Base-by-base conservation (phyloP, 2,888 invertebrate species). In the Ectobius pallidus region DNA sequence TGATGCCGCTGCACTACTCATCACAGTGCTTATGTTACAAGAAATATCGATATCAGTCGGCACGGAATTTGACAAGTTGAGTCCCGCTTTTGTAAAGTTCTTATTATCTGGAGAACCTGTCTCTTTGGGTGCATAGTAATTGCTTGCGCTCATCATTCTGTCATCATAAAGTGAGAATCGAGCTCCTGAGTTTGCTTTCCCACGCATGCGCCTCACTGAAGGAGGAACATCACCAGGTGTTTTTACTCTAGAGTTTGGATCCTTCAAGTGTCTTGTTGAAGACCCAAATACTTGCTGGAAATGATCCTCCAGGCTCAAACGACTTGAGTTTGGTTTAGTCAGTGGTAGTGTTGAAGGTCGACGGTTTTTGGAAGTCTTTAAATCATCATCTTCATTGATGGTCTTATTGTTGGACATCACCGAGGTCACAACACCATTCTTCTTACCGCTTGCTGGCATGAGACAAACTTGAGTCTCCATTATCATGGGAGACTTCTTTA, bases 81-180 rank as follows among this genome's bases (percentile, higher is more conserved):
- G 67, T 46, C 67, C 67, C 14, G 16, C 20, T 25, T 25, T 32
- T 9, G 11, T 30, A 27, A n/a, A 46, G 27, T 65, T 65, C 1
- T 25, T 25, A 39, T 20, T 18, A 30, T 18, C 32, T 3, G 1
- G 18, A 18, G 34, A 32, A 14, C 16, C 34, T 22, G 63, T 22
- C 3, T 2, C 34, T 22, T 42, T 42, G 4, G 32, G 65, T n/a
- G 16, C 22, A 16, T 65, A 42, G n/a, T 22, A 39, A 25, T 65
- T 39, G 7, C 46, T 30, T 42, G 63, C 58, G 20, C 49, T 30
- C 95, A 96, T 95, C 88, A 95, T 94, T 55, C 95, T 87, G 81
- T 96, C 96, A 79, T 95, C 95, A 79, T 95, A 95, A 22, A 96
- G 84, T 61, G 95, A 95, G 78, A 96, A 88, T 76, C 96, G 83